These are phyloP conservation scores for Gymnothorax reevesii DNA, from an alignment of 2,797 vertebrate genomes.

Conservation along the genomic window DNA sequence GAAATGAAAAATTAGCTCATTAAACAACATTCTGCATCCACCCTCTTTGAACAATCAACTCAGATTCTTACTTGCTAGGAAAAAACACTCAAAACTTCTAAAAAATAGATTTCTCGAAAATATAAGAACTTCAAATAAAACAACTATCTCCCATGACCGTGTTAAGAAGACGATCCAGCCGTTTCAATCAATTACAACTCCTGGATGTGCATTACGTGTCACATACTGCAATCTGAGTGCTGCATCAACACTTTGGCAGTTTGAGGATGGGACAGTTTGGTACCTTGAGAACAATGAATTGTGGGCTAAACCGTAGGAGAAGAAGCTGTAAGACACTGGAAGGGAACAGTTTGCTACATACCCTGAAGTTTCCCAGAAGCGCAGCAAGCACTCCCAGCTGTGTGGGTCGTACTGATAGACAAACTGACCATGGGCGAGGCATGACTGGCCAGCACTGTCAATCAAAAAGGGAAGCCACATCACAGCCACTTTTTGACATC, in stretches of 20 bases:
- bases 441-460: not conserved
- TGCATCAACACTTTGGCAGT: slow-evolving; percentile 93
- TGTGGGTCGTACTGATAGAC: slow-evolving; percentile 97
- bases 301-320: slow-evolving; percentile 95
- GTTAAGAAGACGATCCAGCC: no score
- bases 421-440: not conserved
- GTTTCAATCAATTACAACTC: not conserved
- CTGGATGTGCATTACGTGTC: slow-evolving; percentile 70
- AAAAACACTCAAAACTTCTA: no score
- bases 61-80: no score
- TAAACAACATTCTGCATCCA: no score
- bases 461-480: not conserved
- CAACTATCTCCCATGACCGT: no score
- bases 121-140: no score
- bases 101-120: no score
- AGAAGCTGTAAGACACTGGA: slow-evolving; percentile 93
- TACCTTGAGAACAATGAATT: slow-evolving; percentile 97
- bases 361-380: slow-evolving; percentile 92
- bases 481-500: not conserved
- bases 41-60: no score
- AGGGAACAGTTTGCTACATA: slow-evolving; percentile 94
- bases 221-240: slow-evolving; percentile 91
- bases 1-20: no score
- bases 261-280: slow-evolving; percentile 91
- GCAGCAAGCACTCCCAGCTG: slow-evolving; percentile 91